phyloP scores from a whole-genome alignment of 2,797 vertebrate species.

The Chaetodon trifasciatus region DNA sequence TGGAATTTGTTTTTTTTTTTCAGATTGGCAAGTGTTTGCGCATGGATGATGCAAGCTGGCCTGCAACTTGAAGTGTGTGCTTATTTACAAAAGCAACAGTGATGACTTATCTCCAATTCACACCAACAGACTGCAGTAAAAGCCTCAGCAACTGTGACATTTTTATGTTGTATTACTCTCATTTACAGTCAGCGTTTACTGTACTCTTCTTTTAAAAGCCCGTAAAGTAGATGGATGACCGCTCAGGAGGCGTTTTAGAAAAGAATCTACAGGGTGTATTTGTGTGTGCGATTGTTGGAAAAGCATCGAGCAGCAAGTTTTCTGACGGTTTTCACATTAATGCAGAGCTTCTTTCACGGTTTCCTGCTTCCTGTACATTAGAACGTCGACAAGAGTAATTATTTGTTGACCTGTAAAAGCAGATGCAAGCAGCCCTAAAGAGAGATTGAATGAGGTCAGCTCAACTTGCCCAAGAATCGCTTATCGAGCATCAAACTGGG shows the following conservation, averaged over 20 bases:
- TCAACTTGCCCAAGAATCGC: conserved; percentile 66
- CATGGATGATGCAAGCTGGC: conserved; percentile 56
- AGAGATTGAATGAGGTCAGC: conserved; percentile 69
- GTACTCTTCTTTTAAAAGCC: conserved; percentile 67
- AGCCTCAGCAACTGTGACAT: conserved; percentile 60
- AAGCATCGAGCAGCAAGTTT: not conserved
- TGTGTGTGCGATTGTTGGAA: not conserved
- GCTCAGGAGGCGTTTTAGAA: conserved; percentile 49
- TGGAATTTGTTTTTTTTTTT: conserved; percentile 36
- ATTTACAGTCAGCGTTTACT: conserved; percentile 72
- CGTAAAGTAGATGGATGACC: conserved; percentile 66
- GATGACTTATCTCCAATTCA: conserved; percentile 59
- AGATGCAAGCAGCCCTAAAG: conserved; percentile 59
- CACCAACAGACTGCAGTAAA: conserved; percentile 68
- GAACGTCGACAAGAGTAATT: conserved; percentile 26
- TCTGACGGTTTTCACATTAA: conserved; percentile 10
- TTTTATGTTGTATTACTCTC: conserved; percentile 66
- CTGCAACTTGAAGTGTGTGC: conserved; percentile 53
- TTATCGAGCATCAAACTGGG: conserved; percentile 67
- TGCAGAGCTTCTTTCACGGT: not conserved
- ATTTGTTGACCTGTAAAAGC: conserved; percentile 56
- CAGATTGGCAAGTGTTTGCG: conserved; percentile 50
- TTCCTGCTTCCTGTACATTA: conserved; percentile 11
- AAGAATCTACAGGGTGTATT: conserved; percentile 26
- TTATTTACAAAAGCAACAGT: conserved; percentile 59